Conservation (phyloP, 2,888 invertebrate species). For the Seira sanloemensis region DNA sequence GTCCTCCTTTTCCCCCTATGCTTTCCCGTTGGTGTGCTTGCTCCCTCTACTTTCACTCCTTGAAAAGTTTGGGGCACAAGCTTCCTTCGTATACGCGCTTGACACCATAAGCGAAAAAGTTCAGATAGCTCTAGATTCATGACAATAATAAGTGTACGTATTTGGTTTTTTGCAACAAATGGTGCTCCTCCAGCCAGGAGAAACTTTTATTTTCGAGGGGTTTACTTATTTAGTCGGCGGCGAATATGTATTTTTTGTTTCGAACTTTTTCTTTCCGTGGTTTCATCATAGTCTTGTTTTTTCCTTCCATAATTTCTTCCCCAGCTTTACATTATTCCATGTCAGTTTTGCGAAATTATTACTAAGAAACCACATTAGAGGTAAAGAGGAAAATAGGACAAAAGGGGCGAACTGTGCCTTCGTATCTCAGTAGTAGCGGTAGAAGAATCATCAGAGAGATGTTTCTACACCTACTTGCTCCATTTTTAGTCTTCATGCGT, state of each 20-base stretch:
- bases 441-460: background rate
- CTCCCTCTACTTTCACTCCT: constrained; percentile 7
- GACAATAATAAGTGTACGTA: constrained; percentile 13
- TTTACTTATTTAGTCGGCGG: too few species aligned
- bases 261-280: background rate
- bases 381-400: background rate
- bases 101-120: too few species aligned
- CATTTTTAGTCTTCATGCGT: background rate
- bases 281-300: constrained; percentile 2
- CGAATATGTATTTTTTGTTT: constrained; percentile 11
- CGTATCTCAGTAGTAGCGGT: background rate
- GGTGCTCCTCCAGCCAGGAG: background rate
- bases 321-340: background rate
- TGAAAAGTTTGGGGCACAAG: constrained; percentile 26
- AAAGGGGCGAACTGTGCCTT: background rate
- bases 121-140: background rate
- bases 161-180: constrained; percentile 14
- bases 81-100: too few species aligned
- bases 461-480: background rate
- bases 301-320: background rate
- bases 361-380: constrained; percentile 10
- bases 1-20: constrained; percentile 42
- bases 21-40: constrained; percentile 33
- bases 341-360: constrained; percentile 7
- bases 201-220: background rate